Conservation (phyloP, 2,797 vertebrate species). For the Gallirallus australis region DNA sequence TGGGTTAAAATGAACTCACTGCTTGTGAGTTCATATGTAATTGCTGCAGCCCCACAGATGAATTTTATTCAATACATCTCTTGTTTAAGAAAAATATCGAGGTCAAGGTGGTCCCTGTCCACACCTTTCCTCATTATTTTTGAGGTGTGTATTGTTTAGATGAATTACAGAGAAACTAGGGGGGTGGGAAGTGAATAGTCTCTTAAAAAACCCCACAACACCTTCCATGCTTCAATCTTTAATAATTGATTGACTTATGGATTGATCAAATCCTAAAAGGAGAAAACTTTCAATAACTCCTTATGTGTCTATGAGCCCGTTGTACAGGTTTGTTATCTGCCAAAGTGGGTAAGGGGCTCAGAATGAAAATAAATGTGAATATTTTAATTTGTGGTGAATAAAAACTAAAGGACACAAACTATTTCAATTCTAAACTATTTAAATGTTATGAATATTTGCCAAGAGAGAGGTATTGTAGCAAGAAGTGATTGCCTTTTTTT, state of each 20-base stretch:
- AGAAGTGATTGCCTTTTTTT: neutral
- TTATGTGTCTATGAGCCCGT: neutral
- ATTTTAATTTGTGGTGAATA: neutral
- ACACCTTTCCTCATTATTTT: constrained; percentile 32
- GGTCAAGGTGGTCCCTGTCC: constrained; percentile 44
- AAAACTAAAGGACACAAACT: neutral
- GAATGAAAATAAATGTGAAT: neutral
- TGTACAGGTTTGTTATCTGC: neutral
- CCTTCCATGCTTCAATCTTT: neutral
- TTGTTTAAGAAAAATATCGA: neutral
- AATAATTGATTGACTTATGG: neutral
- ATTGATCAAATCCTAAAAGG: neutral
- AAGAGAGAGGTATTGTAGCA: neutral
- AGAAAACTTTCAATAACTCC: neutral
- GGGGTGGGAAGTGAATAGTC: neutral
- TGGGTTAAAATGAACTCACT: neutral
- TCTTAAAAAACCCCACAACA: neutral
- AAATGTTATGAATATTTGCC: neutral
- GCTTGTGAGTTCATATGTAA: neutral
- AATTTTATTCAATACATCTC: neutral
- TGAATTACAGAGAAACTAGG: neutral
- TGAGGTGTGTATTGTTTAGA: neutral
- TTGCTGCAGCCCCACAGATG: neutral
- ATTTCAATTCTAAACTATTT: neutral
- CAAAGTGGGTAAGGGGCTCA: neutral